Evolutionary conservation across 2,113 vertebrate genomes (phyloP), one percentile per base, ranked within the genome.

Genomic region (Excalfactoria chinensis): DNA sequence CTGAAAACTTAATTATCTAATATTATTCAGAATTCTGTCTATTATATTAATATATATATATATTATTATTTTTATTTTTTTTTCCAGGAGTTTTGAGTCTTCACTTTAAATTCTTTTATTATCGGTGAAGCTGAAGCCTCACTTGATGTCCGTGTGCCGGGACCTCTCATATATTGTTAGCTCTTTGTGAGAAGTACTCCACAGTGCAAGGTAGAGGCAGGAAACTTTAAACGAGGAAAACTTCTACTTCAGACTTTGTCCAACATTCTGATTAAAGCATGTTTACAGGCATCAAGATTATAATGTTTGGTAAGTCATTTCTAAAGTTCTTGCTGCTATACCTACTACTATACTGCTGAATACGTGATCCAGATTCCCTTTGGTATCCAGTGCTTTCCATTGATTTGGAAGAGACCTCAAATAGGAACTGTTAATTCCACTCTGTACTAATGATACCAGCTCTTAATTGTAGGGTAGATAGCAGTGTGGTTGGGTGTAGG

Each of bases 1-100:
- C n/a, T 95, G 79, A 68, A 78, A 88, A 86, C 70, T 82, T 95
- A 73, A 92, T 93, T 93, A 59, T 53, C 49, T 62, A 68, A 86
- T 69, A 35, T 41, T 68, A 58, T 62, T 89, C 63, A 69, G 63
- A 86, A 76, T 86, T 84, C 81, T 92, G 58, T 84, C 62, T 88
- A 0, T 74, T 86, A 68, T 63, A 34, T n/a, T 78, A 87, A 63
- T 21, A 25, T 1, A 10, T 37, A 37, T 37, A 37, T 37, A 37
- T 37, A 37, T 11, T 41, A 8, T 40, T 40, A 8, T 41, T 41
- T 41, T 41, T 41, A 9, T 41, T 41, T 85, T 85, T 84, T 84
- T 41, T 88, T 77, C 40, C 58, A 84, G 85, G 58, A 71, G 60
- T 59, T 87, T 68, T 73, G 40, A 92, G 80, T 37, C 51, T 41